Conservation (phyloP, 2,797 vertebrate genomes). For the Podarcis siculus region DNA sequence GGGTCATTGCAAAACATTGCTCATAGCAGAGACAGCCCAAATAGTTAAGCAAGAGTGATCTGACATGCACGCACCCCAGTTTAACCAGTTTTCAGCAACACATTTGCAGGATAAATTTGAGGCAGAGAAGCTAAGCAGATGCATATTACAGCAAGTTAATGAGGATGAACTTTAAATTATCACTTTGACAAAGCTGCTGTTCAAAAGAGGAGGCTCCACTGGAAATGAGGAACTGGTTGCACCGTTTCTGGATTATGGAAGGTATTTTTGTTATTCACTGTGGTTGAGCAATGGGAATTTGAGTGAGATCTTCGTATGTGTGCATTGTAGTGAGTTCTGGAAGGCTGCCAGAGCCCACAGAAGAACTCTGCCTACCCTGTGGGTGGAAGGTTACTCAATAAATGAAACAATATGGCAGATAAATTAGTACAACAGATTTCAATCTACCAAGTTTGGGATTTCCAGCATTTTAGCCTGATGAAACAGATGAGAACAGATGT, state of each 20-base stretch:
- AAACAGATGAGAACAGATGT: neutral
- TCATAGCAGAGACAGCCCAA: neutral
- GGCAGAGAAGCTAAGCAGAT: neutral
- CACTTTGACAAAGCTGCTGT: neutral
- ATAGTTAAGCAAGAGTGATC: neutral
- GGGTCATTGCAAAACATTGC: neutral
- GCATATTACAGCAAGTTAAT: neutral
- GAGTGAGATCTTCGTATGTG: neutral
- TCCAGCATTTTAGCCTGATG: neutral
- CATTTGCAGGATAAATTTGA: neutral
- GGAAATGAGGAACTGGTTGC: neutral
- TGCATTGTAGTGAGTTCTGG: neutral
- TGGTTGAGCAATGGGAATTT: neutral
- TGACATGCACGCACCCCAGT: neutral
- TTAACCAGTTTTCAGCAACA: neutral
- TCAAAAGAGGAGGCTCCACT: neutral
- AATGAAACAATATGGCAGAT: slow-evolving; percentile 15
- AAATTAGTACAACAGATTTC: rapidly evolving
- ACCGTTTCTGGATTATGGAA: neutral
- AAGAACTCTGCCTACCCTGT: neutral
- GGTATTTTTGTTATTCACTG: slow-evolving; percentile 2
- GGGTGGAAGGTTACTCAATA: slow-evolving; percentile 1
- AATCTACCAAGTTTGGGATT: neutral
- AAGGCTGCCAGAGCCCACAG: neutral
- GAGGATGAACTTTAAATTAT: neutral